Evolutionary conservation across 2,888 invertebrate species (phyloP), one percentile per base, ranked within the genome.

Genomic region (Drosophila mercatorum): DNA sequence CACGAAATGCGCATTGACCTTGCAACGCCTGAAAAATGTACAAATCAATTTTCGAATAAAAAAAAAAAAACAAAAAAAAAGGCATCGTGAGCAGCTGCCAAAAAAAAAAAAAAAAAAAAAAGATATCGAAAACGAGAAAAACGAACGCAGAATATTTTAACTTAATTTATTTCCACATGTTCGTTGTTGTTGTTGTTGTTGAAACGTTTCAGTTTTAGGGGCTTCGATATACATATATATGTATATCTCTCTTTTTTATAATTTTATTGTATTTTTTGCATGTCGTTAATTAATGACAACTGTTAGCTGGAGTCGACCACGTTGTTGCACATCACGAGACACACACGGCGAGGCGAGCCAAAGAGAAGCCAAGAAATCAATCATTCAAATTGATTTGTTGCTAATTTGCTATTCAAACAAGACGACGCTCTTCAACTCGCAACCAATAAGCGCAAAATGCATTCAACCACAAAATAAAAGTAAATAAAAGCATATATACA

Each of bases 361-460:
- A 36, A 61, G 34, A 17, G 66, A 53, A 52, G 88, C 85, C 83
- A 88, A 88, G 76, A 85, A 88, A 85, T 85, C 84, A 85, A 85
- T 85, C 84, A 85, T 81, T 85, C 81, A 88, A 86, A 75, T 81
- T 88, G 83, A 85, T 86, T 88, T 77, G 88, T 78, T 81, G 83
- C 76, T 78, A 85, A 88, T 88, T 85, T 85, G 72, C 86, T 88
- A 85, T 86, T 83, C 84, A 88, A 85, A 85, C 75, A 85, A 75
- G 59, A 47, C 68, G 56, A 55, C 66, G 61, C 52, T 44, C 49
- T 63, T 56, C 70, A 67, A 60, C 63, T 64, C 60, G 51, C 60
- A 73, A 61, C 52, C 69, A 76, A 83, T 59, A 70, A 78, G 71
- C 58, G 60, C 60, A 65, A 79, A 83, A 78, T 76, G 79, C 79